Evolutionary conservation across 2,888 invertebrate genomes (phyloP).

Genomic region (Tromatobia lineatoria): DNA sequence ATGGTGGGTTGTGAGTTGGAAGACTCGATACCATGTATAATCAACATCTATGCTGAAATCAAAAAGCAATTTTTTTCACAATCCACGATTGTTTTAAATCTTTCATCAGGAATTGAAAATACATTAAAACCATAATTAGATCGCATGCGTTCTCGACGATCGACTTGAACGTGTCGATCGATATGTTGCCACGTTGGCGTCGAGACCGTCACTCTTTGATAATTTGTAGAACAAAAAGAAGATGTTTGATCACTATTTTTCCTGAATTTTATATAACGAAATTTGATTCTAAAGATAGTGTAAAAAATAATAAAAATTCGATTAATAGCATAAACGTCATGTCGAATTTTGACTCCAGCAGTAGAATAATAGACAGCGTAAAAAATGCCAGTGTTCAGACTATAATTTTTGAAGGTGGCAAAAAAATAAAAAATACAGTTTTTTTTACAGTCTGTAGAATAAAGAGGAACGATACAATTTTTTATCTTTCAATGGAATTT

Average conservation of each 20-base stretch:
- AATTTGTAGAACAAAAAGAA: constrained; percentile 36
- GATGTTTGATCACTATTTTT: background rate
- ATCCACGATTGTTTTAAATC: background rate
- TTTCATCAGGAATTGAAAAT: background rate
- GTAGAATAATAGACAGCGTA: background rate
- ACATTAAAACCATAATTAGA: background rate
- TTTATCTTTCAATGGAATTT: background rate
- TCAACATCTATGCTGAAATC: no score
- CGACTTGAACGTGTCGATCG: constrained; percentile 45
- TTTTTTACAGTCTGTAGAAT: background rate
- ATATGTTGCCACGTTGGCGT: constrained; percentile 67
- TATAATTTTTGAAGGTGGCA: no score
- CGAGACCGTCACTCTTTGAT: constrained; percentile 69
- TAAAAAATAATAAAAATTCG: constrained; percentile 40
- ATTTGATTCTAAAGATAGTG: constrained; percentile 27
- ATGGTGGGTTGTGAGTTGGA: no score
- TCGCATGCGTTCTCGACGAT: constrained; percentile 17
- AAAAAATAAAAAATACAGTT: no score
- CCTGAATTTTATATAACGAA: constrained; percentile 19
- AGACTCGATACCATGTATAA: no score
- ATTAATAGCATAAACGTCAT: constrained; percentile 47
- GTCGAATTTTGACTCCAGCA: background rate
- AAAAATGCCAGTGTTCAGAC: no score
- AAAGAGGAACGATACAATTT: background rate
- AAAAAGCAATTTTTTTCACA: no score